Base-by-base conservation (phyloP, 2,113 vertebrate genomes). In the Platichthys stellatus region DNA sequence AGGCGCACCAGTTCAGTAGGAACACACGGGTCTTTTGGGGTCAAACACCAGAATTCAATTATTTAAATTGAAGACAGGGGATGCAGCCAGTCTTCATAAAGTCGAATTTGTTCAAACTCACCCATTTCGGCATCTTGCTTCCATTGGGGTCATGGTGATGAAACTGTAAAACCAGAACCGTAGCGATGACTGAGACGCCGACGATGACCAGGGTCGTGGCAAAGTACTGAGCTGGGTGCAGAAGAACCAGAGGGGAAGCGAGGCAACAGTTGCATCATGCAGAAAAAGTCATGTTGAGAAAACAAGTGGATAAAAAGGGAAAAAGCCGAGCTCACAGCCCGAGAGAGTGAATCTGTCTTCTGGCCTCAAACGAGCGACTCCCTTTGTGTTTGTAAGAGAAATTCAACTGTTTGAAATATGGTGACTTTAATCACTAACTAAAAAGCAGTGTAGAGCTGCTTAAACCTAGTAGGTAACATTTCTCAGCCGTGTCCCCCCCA, bases 161-260 rank as follows among this genome's bases (percentile, higher is more conserved):
- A 84, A 96, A 98, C 69, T 97, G 96, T 20, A 99, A 91, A 68
- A 99, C 97, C 23, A 98, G 89, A 68, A 99, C 97, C 0, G 97
- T 99, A 66, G 97, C 96, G 1, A 98, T 96, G 31, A 99, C 96
- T 0, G 97, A 98, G 35, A 98, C 93, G 15, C 96, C 96, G n/a
- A 99, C 97, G 63, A 99, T 99, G 86, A 97, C 95, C 97, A 98
- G 97, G 57, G 96, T 99, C 83, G 96, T 96, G 89, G 97, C 97
- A 88, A 99, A 99, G 92, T 99, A 99, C 82, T 98, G 94, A 69
- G 97, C 98, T 99, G 94, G 11, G 76, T 7, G 83, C 75, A 65
- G 40, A 57, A n/a, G 38, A 72, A 60, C 68, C 0, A 56, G 12
- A 74, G 20, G 31, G 0, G 2, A 54, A 26, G 11, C 24, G 40